These are phyloP conservation scores for Bombus breviceps DNA, from an alignment of 1,140 invertebrate genomes.

Conservation along the genomic window DNA sequence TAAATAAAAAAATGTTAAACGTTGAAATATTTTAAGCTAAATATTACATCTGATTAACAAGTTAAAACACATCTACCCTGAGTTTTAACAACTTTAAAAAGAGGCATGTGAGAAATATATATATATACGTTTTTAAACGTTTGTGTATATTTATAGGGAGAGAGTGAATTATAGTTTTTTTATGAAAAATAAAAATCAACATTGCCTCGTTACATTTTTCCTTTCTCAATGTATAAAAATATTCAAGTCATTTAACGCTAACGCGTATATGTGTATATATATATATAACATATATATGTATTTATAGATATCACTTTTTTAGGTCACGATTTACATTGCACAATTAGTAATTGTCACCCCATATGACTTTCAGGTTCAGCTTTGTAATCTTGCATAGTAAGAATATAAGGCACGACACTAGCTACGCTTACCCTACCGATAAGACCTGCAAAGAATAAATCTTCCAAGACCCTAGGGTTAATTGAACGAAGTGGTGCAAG, in stretches of 20 bases:
- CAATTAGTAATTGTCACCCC: slow-evolving; percentile 74
- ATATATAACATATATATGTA: slow-evolving; percentile 4
- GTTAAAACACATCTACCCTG: slow-evolving; percentile 52
- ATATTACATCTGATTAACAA: slow-evolving; percentile 43
- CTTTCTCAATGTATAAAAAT: slow-evolving; percentile 55
- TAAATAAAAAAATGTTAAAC: slow-evolving; percentile 48
- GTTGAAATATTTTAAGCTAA: slow-evolving; percentile 40
- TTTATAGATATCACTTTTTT: slow-evolving; percentile 49
- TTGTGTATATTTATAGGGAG: neutral
- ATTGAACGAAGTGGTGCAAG: slow-evolving; percentile 91
- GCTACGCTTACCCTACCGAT: slow-evolving; percentile 96
- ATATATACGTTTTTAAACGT: neutral
- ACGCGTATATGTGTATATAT: slow-evolving; percentile 38
- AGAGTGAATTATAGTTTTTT: slow-evolving; percentile 14
- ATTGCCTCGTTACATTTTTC: slow-evolving; percentile 30
- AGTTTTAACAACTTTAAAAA: slow-evolving; percentile 44
- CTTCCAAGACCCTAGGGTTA: slow-evolving; percentile 91
- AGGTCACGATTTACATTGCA: slow-evolving; percentile 69
- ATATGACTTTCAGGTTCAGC: slow-evolving; percentile 79
- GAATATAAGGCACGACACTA: slow-evolving; percentile 95
- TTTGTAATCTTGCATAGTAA: slow-evolving; percentile 88
- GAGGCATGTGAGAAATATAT: slow-evolving; percentile 22
- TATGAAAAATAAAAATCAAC: slow-evolving; percentile 51
- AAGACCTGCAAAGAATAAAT: slow-evolving; percentile 95
- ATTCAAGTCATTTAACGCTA: slow-evolving; percentile 57